phyloP scores from a whole-genome alignment of 2,113 vertebrate genomes.

The Arizona elegans region DNA sequence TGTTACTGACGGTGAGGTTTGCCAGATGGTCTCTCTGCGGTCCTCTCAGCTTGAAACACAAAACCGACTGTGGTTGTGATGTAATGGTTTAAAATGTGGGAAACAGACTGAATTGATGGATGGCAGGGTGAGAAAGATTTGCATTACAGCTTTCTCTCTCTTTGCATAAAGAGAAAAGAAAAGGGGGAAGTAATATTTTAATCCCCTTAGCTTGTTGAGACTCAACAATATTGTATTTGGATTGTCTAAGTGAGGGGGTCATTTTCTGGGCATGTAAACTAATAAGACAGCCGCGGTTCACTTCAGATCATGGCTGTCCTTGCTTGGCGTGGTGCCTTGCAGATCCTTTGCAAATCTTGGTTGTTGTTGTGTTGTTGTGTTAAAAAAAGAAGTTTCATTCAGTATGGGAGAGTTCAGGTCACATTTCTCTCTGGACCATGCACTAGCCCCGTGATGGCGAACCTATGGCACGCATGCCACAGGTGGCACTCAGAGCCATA shows the following conservation, averaged over 20 bases:
- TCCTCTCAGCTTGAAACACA: not conserved
- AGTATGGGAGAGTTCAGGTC: conserved; percentile 42
- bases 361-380: not conserved
- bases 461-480: too few species aligned
- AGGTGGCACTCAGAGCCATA: too few species aligned
- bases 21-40: not conserved
- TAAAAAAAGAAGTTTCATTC: conserved; percentile 32
- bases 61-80: not conserved
- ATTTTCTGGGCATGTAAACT: not conserved
- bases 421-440: conserved; percentile 58
- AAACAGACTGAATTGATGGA: not conserved
- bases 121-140: not conserved
- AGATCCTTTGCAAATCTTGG: not conserved
- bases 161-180: too few species aligned
- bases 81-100: not conserved
- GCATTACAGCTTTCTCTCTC: not conserved
- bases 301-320: not conserved
- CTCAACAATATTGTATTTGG: not conserved
- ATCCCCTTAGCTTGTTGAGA: not conserved
- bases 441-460: too few species aligned
- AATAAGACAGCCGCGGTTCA: not conserved
- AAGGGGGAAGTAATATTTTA: not conserved
- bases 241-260: fast-evolving
- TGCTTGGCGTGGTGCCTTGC: not conserved
- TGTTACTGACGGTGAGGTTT: not conserved